Evolutionary conservation across 1,140 invertebrate species (phyloP), one percentile per base, ranked within the genome.

Genomic region (Drosophila pruinosa): DNA sequence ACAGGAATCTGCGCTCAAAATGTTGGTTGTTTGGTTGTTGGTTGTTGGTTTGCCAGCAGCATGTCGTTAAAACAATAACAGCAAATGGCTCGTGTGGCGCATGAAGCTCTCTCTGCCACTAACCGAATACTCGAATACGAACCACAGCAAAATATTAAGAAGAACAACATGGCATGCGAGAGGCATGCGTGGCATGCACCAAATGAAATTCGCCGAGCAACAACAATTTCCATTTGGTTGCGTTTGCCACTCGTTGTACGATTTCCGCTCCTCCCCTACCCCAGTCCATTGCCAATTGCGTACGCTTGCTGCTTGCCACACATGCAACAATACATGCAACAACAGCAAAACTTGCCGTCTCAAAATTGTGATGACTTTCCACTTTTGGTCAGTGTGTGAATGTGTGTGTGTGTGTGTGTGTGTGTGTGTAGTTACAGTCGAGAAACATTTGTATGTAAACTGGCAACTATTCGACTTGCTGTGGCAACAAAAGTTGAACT

Each of bases 341-440:
- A 24, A 45, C 22, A 47, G 28, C 28, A 45, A 14, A 63, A 53
- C 43, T 38, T 54, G 24, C 12, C 41, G 12, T 21, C 24, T 68
- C 57, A 68, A 72, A 72, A 24, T 58, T 24, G 43, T 58, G 53
- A 65, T 58, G 53, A 67, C 26, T 72, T 71, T 64, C 2, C 19
- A 48, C 34, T 36, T 50, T 57, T 50, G 59, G 58, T 24, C 50
- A 5, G n/a, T 19, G 45, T 28, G 34, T 41, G 15, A 22, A 5
- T 47, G 17, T 17, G 22, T 10, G 17, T 19, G 22, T 41, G 47
- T 52, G 14, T 50, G 34, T 34, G 26, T 45, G 26, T 24, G 52
- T 21, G 41, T 34, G 26, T 34, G 41, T 62, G 26, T 7, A 17
- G 24, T 41, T 41, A 43, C 41, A 43, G 19, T 43, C n/a, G 10